Base-by-base conservation (phyloP, 92 coral and sea anemone species). In the Pocillopora grandis region DNA sequence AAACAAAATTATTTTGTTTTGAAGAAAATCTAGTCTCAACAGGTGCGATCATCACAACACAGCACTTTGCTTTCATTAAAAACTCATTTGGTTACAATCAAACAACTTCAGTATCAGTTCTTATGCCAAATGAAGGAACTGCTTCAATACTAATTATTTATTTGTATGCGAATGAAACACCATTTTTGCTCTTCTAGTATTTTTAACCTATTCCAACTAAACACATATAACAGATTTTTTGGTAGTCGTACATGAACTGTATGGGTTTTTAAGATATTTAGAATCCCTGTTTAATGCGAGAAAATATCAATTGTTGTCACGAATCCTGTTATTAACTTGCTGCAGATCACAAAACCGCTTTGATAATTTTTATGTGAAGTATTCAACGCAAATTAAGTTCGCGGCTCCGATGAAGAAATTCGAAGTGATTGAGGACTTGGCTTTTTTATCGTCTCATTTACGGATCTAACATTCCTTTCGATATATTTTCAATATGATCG, bases 11-110 rank as follows among this genome's bases (percentile, higher is more conserved):
- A n/a, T 81, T 60, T 81, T 81, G 77, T 23, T 58, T 81, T 71
- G 14, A 31, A 35, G 10, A 57, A 71, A 13, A 35, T 70, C 20
- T 59, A 81, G 77, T 70, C 85, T 36, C 85, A 81, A 71, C 85
- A 58, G 77, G 77, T 71, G 18, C 37, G 62, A 42, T 63, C 35
- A 63, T 59, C 69, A 70, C 5, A 16, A 21, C 79, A 75, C 20
- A 21, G 64, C 37, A 13, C 57, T 21, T 31, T 58, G 58, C 60
- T 70, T 60, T 33, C 17, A 19, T 21, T 27, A 27, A n/a, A 42
- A 77, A 3, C 60, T 31, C 33, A 16, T 31, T 10, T 52, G 23
- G 65, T 67, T 7, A 57, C 76, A 33, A 42, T 70, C 58, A 60
- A 70, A 70, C 77, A 58, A 16, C 12, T n/a, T 67, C 18, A 23